Evolutionary conservation across 2,888 invertebrate genomes (phyloP).

Genomic region (Branchellion lobata): DNA sequence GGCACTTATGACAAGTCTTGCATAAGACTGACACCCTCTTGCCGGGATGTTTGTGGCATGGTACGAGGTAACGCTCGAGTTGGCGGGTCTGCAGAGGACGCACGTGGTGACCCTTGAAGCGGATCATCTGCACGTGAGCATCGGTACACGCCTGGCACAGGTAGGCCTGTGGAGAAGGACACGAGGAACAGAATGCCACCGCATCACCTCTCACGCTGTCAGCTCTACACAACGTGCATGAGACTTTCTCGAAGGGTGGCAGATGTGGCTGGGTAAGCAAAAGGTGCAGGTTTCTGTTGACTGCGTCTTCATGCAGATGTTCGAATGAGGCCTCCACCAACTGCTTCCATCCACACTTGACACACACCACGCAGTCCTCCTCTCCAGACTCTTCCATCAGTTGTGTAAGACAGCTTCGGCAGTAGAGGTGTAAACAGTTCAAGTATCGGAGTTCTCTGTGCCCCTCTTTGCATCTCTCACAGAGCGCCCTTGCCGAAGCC

Average conservation of each 20-base stretch:
- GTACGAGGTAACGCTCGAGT: neutral
- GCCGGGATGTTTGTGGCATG: neutral
- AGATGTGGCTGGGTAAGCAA: neutral
- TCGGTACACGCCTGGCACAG: neutral
- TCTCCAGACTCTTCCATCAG: neutral
- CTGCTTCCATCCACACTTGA: neutral
- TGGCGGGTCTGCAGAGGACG: neutral
- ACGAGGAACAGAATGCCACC: neutral
- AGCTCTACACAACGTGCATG: neutral
- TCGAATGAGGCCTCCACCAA: neutral
- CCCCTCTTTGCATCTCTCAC: neutral
- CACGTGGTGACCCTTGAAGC: neutral
- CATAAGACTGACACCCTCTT: neutral
- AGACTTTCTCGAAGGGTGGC: neutral
- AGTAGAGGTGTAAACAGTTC: neutral
- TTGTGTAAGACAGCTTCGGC: neutral
- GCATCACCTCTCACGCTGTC: conserved; percentile 1
- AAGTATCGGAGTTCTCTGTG: neutral
- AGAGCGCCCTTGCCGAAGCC: neutral
- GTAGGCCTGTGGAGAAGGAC: neutral
- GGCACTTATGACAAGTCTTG: neutral
- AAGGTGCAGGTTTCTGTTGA: neutral
- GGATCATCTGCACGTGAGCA: neutral
- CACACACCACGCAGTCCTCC: neutral
- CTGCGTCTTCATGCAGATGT: neutral